These are phyloP conservation scores for Mormoops blainvillei DNA, from an alignment of 2,113 vertebrate genomes.

Conservation along the genomic window DNA sequence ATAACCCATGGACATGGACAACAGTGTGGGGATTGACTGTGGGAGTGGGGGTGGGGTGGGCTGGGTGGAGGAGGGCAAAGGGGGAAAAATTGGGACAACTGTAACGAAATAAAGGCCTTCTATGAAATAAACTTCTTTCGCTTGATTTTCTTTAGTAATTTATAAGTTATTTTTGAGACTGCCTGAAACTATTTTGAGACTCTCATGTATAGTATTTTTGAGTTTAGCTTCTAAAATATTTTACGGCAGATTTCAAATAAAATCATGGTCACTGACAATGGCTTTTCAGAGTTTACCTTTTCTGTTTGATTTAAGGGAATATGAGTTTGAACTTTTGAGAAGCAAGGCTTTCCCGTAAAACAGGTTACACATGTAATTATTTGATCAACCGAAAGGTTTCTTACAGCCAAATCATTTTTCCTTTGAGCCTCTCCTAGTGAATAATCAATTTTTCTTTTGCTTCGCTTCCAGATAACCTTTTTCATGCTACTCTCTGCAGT, in stretches of 20 bases:
- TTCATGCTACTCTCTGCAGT: constrained; percentile 99
- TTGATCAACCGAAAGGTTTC: neutral
- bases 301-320: neutral
- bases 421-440: constrained; percentile 16
- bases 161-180: neutral
- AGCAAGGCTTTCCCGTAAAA: constrained; percentile 24
- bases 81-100: too few relatives aligned
- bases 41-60: too few relatives aligned
- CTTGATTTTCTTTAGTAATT: neutral
- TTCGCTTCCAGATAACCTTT: constrained; percentile 91
- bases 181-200: neutral
- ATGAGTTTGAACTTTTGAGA: neutral
- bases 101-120: neutral
- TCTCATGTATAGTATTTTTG: neutral
- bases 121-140: neutral
- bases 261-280: neutral
- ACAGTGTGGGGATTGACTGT: too few relatives aligned
- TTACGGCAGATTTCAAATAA: neutral
- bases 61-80: too few relatives aligned
- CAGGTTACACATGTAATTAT: neutral
- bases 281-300: neutral
- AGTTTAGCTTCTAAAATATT: neutral
- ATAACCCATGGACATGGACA: too few relatives aligned
- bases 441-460: constrained; percentile 37
- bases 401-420: neutral